Base-by-base conservation (phyloP, 2,888 invertebrate genomes). In the Galeopsomyia nigrocyanea region DNA sequence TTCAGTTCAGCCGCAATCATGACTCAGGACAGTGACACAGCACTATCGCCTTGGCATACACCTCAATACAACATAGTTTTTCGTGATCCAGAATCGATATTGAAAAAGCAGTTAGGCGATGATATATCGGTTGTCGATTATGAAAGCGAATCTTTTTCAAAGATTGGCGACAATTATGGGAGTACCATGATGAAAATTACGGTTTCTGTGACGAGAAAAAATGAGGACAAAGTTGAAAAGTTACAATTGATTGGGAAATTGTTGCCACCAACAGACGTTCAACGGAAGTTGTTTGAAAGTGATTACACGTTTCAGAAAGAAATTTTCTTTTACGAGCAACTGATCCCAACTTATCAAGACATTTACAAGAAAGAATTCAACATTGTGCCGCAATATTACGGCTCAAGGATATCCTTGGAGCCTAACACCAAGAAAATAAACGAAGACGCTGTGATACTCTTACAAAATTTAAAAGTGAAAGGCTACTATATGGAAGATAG, bases 111-210 rank as follows among this genome's bases (percentile, higher is more conserved):
- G 16, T 70, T 84, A 3, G 65, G 80, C 3, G 21, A 74, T 0
- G 68, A 69, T 0, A 3, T 84, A 3, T 60, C 76, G 7, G 79
- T 85, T 13, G 72, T 79, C 3, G 77, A 78, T 60, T 83, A 78
- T 46, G 75, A 76, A 1, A 77, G 77, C 0, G 64, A 75, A 17
- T 61, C 67, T 3, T 56, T 85, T 13, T 50, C 84, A 13, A 87
- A 88, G 19, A 88, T 89, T 0, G 91, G 91, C 0, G 91, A 91
- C 78, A 91, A 91, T 80, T 91, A 91, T 79, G 91, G 91, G 2
- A 91, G 91, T 77, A 85, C 89, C 0, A 90, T 91, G 84, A 78
- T 90, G 0, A 86, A 87, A 0, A 80, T 83, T 0, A 71, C 79
- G 22, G 80, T 79, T 0, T 57, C 74, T 17, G 74, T 26, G 9